Evolutionary conservation across 2,113 vertebrate species (phyloP).

Genomic region (Leucopsar rothschildi): DNA sequence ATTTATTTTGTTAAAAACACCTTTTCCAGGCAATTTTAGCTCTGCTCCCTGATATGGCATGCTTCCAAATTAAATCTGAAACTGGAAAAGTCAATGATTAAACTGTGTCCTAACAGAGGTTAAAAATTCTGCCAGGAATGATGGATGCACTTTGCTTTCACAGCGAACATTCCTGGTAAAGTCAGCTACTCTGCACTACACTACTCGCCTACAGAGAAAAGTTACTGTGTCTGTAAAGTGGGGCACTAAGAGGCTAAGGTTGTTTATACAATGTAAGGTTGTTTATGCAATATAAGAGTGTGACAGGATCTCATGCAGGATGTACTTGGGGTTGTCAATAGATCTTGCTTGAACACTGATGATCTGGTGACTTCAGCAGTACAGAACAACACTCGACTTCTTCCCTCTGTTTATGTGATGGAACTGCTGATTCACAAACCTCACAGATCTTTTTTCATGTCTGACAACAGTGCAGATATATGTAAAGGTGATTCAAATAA

Average conservation of each 20-base stretch:
- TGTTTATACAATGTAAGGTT: not conserved
- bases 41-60: not conserved
- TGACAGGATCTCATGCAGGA: not conserved
- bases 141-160: not conserved
- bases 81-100: not conserved
- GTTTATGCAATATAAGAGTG: not conserved
- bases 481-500: not conserved
- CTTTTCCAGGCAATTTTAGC: not conserved
- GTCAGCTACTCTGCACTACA: not conserved
- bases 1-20: not conserved
- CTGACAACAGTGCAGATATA: not conserved
- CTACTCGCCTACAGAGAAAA: not conserved
- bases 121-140: not conserved
- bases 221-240: not conserved
- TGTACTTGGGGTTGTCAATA: fast-evolving
- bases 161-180: fast-evolving
- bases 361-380: not conserved
- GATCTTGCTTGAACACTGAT: not conserved
- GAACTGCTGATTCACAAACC: not conserved
- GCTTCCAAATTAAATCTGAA: not conserved
- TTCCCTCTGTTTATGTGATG: fast-evolving
- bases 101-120: not conserved
- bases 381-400: not conserved
- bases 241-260: not conserved
- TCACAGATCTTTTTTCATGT: not conserved